Evolutionary conservation across 2,797 vertebrate genomes (phyloP), one percentile per base, ranked within the genome.

Genomic region (Enteromius thamalakanensis): DNA sequence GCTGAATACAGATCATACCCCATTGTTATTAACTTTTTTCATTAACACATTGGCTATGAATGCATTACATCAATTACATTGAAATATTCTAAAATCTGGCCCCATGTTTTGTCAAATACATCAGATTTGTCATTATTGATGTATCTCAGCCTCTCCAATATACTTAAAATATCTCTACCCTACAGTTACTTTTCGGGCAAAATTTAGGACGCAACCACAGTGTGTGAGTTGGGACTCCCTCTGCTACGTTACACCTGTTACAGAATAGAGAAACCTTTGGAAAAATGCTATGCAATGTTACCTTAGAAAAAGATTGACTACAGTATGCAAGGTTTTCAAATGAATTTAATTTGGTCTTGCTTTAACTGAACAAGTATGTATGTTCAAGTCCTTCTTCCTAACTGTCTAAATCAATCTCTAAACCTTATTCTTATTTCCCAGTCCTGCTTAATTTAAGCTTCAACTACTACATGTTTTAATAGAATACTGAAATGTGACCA

Each of bases 201-300:
- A 0, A 11, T 64, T 29, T 64, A 64, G 12, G 60, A 2, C 26
- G 32, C 58, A 62, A 12, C 58, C 23, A 62, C 26, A 62, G 10
- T 12, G 9, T 26, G n/a, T 60, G n/a, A 23, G 21, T 58, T 23
- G 23, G 3, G 21, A n/a, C 23, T 58, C n/a, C 21, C n/a, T 60
- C 8, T 60, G 55, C 55, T 60, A 23, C n/a, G 23, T 58, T 58
- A 58, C 49, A 51, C 17, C 49, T 51, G 17, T 51, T 51, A 17
- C 49, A 51, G 15, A 51, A 17, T 51, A 15, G 49, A 51, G 49
- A 51, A 17, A 51, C 49, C 55, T n/a, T 8, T 58, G 55, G 21
- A 58, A n/a, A 58, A 55, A 23, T 58, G 19, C 19, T 58, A 7
- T 58, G 96, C 96, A 21, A 53, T 19, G 17, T 53, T 19, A 51